Base-by-base conservation (phyloP, 1,140 invertebrate species). In the Atta colombica region DNA sequence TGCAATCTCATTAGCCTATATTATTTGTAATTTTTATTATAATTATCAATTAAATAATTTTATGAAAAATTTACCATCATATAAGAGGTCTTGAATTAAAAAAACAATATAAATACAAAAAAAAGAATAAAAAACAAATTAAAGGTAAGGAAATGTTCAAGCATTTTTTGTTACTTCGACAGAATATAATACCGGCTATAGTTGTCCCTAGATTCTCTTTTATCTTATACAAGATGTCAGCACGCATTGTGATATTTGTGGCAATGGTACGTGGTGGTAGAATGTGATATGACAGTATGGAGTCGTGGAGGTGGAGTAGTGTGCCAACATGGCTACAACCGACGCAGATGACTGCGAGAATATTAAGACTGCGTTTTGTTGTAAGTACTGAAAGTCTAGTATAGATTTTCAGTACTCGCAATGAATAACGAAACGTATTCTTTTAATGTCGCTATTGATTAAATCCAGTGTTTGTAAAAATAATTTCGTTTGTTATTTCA, bases 301-400 rank as follows among this genome's bases (percentile, higher is more conserved):
- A 45, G 39, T 45, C 10, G 21, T 51, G 21, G 21, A 39, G 12
- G 31, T 65, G 4, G 25, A 45, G 16, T 51, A 78, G 39, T 51
- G 14, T 21, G 45, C 53, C 65, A 80, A 71, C 8, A 81, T 86
- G 77, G 74, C 82, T 66, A 39, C 82, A 53, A 12, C 10, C 25
- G 31, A 60, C 18, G 39, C 82, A 53, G 21, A 10, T 39, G 49
- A 72, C 7, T 68, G 14, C 8, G n/a, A 51, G 16, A 21, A 6
- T 53, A n/a, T 2, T 39, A 78, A 68, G 39, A n/a, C 10, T 49
- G 8, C 53, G 58, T 45, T 45, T 10, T 45, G 39, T 45, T 45
- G 39, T 8, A 45, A 45, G 39, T 45, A 45, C 39, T 45, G 39
- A 10, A 45, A 45, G 8, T 45, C 2, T 45, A 45, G 7, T 45